These are phyloP conservation scores for Ptychochromis oligacanthus DNA, from an alignment of 2,113 vertebrate genomes.

Conservation along the genomic window DNA sequence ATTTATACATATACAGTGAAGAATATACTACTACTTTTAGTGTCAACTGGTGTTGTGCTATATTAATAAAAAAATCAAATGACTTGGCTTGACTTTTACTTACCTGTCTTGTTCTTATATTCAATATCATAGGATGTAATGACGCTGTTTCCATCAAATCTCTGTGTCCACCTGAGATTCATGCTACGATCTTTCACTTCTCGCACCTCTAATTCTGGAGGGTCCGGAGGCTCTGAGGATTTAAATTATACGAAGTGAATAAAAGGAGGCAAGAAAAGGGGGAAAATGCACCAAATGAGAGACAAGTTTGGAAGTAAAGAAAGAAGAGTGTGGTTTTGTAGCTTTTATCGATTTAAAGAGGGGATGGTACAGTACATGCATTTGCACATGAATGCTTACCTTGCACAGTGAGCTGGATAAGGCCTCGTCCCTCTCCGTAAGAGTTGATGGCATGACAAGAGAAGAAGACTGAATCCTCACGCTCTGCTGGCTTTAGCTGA, in stretches of 20 bases:
- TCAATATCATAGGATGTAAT: conserved; percentile 98
- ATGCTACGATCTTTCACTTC: conserved; percentile 99
- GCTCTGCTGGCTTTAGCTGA: conserved; percentile 95
- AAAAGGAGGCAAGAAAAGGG: not conserved
- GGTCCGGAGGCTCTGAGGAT: conserved; percentile 92
- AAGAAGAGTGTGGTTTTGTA: not conserved
- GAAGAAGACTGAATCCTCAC: conserved; percentile 98
- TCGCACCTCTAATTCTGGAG: conserved; percentile 94
- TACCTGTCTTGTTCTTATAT: conserved; percentile 98
- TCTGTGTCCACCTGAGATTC: conserved; percentile 96
- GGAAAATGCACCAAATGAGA: not conserved
- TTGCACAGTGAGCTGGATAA: conserved; percentile 99
- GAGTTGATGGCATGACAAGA: conserved; percentile 99
- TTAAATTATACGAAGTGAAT: not conserved
- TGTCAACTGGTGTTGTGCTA: not conserved
- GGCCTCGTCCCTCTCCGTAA: conserved; percentile 94
- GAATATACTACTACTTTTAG: not conserved
- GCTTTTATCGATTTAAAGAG: not conserved
- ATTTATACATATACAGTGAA: not conserved
- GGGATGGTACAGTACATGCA: not conserved
- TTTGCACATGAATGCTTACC: conserved; percentile 73
- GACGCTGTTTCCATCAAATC: conserved; percentile 97
- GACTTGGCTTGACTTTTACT: not conserved
- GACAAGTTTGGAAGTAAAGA: not conserved
- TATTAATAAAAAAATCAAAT: not conserved